phyloP scores from a whole-genome alignment of 2,888 invertebrate species.

The Pinctada fucata region DNA sequence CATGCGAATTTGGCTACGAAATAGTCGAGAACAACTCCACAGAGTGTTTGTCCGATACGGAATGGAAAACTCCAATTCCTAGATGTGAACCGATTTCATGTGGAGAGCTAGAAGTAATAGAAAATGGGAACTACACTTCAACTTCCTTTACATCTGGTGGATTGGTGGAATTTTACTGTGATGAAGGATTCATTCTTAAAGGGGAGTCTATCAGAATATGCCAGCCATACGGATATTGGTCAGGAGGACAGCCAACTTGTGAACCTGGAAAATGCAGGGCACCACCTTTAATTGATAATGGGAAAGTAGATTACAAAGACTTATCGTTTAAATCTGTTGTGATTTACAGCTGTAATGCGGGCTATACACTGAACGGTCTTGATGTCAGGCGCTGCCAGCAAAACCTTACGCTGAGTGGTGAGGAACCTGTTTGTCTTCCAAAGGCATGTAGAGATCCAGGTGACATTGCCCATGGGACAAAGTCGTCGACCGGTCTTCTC shows the following conservation, averaged over 20 bases:
- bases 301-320: slow-evolving; percentile 72
- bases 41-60: slow-evolving; percentile 59
- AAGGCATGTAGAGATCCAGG: slow-evolving; percentile 54
- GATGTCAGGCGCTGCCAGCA: slow-evolving; percentile 61
- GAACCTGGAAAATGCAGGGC: slow-evolving; percentile 50
- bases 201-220: slow-evolving; percentile 56
- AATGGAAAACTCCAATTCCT: slow-evolving; percentile 51
- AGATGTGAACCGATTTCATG: slow-evolving; percentile 47
- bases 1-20: slow-evolving; percentile 84
- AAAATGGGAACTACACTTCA: slow-evolving; percentile 47
- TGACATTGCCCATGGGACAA: slow-evolving; percentile 52
- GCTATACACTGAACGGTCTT: slow-evolving; percentile 64
- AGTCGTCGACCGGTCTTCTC: slow-evolving; percentile 28
- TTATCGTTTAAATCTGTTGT: slow-evolving; percentile 59
- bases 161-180: slow-evolving; percentile 57
- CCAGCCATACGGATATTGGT: slow-evolving; percentile 61
- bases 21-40: slow-evolving; percentile 55
- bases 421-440: slow-evolving; percentile 53
- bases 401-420: slow-evolving; percentile 60
- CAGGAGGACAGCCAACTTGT: slow-evolving; percentile 51
- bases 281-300: slow-evolving; percentile 75
- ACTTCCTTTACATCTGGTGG: slow-evolving; percentile 66
- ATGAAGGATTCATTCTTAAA: slow-evolving; percentile 59
- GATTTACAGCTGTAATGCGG: slow-evolving; percentile 66
- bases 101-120: slow-evolving; percentile 38